Evolutionary conservation across 2,888 invertebrate species (phyloP).

Genomic region (Lithophane socia): DNA sequence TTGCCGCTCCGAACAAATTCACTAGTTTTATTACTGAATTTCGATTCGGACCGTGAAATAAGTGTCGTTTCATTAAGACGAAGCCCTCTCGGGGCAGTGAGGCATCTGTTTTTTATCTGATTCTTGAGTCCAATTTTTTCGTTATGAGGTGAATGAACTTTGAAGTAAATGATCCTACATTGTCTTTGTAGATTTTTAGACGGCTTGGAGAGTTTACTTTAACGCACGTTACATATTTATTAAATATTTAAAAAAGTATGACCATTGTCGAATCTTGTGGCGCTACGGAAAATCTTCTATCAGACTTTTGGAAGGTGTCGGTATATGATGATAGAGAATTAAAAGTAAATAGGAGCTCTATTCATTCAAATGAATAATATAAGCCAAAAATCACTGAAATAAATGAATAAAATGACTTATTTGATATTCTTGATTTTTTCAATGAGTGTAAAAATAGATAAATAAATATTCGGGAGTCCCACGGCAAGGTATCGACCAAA

Average conservation of each 20-base stretch:
- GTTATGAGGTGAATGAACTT: slow-evolving; percentile 19
- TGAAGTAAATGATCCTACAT: not conserved
- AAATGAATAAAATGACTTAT: too few species aligned
- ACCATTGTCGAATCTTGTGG: not conserved
- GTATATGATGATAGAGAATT: not conserved
- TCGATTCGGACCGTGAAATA: slow-evolving; percentile 69
- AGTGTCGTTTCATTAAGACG: slow-evolving; percentile 66
- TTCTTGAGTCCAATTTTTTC: slow-evolving; percentile 9
- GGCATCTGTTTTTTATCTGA: slow-evolving; percentile 41
- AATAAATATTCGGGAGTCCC: not conserved
- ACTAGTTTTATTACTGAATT: slow-evolving; percentile 73
- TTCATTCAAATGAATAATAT: not conserved
- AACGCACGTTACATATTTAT: not conserved
- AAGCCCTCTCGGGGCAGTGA: slow-evolving; percentile 35
- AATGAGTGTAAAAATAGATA: too few species aligned
- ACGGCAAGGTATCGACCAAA: not conserved
- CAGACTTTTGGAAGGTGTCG: not conserved
- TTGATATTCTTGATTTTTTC: too few species aligned
- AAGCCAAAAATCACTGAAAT: not conserved
- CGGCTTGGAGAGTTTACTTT: not conserved
- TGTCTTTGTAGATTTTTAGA: not conserved
- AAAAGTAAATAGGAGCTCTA: not conserved
- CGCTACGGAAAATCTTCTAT: not conserved
- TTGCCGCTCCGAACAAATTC: slow-evolving; percentile 67
- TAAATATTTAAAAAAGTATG: slow-evolving; percentile 11